Evolutionary conservation across 1,140 invertebrate genomes (phyloP), one percentile per base, ranked within the genome.

Genomic region (Leptopilina boulardi): DNA sequence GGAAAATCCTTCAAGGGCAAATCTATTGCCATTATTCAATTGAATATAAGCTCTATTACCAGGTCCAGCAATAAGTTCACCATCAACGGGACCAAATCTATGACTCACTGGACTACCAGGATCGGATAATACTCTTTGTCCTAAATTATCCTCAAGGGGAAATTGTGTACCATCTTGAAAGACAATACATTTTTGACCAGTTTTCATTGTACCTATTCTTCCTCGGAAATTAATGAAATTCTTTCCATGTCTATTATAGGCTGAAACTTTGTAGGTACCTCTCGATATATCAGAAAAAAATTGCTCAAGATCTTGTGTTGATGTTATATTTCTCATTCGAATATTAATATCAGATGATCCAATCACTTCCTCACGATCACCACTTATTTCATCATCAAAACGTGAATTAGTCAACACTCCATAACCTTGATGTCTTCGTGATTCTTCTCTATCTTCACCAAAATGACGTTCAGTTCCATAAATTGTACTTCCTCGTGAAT

Each of bases 141-240:
- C 88, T 21, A 77, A 80, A 15, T 54, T 34, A 74, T 90, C 83
- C 11, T 87, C 77, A 42, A 90, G 76, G 8, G 87, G 84, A 0
- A 90, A 87, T 74, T 78, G 83, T 3, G 85, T 82, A 0, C 88
- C 87, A 11, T 89, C 87, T 15, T 86, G 80, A 30, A 90, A 88
- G 18, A 89, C 86, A 6, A 90, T 79, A 26, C 86, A 87, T 6
- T 88, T 84, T 30, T 78, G 87, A 0, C 77, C 78, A 13, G 89
- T 87, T 0, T 42, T 74, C 0, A 84, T 80, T 0, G 86, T 73
- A 6, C 86, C 77, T 42, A 87, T 82, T 70, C 80, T 85, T 0
- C 82, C 87, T 21, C 81, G 82, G 38, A 90, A 89, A 10, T 82
- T 81, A 0, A 90, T 83, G 18, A 85, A 89, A 0, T 87, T 80